Base-by-base conservation (phyloP, 2,113 vertebrate genomes). In the Amphiprion percula region DNA sequence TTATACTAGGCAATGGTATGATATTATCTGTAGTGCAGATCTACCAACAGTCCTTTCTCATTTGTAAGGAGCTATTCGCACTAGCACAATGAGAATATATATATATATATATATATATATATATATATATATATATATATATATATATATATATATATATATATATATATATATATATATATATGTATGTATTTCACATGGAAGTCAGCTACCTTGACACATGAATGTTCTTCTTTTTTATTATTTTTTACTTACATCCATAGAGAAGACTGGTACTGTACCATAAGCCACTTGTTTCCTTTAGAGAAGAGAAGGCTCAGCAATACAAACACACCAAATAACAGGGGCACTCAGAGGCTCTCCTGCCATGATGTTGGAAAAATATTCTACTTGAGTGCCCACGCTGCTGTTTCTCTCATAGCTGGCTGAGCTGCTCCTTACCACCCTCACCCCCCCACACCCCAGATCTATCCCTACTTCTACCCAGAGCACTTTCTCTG, bases 341-440 rank as follows among this genome's bases (percentile, higher is more conserved):
- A 72, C 61, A 66, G 82, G 33, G 44, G 47, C 70, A 80, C 86
- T 90, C 76, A 78, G 61, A 87, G 63, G 70, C 69, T 86, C 70
- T 86, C 50, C 63, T 63, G 61, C 59, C 58, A 66, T 82, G 56
- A 90, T 84, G 86, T 76, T 81, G 67, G 83, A 82, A 71, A 89
- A 79, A 89, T 79, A 83, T 86, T 85, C 76, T 58, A 71, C 85
- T 86, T 70, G 82, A 89, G 69, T 84, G 72, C 81, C 81, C 74
- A 82, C 72, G 28, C 84, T 60, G 63, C 50, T 68, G 68, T 65
- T 73, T 62, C 80, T 80, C 77, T 86, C 84, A 76, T 61, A 63
- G 50, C 75, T 21, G 59, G 74, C 52, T 63, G 75, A 85, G 60
- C 64, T 8, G 21, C 69, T 54, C 56, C 64, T 4, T 2, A 12